Evolutionary conservation across 2,797 vertebrate species (phyloP).

Genomic region (Vipera ursinii): DNA sequence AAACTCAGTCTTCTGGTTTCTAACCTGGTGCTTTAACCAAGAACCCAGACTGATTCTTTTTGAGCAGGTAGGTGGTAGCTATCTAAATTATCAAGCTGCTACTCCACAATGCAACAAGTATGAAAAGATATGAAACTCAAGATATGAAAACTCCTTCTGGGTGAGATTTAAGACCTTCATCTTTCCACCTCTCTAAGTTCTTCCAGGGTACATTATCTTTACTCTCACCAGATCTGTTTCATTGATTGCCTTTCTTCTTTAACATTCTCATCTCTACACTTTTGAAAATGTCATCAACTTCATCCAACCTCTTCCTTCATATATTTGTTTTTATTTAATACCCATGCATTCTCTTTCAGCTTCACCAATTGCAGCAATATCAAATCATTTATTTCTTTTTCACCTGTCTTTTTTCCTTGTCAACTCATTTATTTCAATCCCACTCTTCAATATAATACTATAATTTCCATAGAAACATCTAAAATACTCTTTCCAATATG

Average conservation of each 20-base stretch:
- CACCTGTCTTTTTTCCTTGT: background rate
- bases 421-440: background rate
- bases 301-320: background rate
- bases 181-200: background rate
- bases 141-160: background rate
- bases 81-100: background rate
- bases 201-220: background rate
- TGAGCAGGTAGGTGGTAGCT: background rate
- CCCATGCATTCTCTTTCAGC: background rate
- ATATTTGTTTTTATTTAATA: background rate
- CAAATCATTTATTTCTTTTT: background rate
- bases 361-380: background rate
- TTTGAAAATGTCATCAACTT: background rate
- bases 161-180: background rate
- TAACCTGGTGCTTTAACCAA: background rate
- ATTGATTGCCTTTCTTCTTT: background rate
- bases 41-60: background rate
- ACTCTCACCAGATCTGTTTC: background rate
- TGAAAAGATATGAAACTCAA: background rate
- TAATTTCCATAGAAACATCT: too few relatives aligned
- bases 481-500: background rate
- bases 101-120: background rate
- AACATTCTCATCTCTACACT: background rate
- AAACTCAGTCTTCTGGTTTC: background rate
- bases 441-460: background rate